Conservation (phyloP, 1,140 invertebrate genomes). For the Drosophila guanche region DNA sequence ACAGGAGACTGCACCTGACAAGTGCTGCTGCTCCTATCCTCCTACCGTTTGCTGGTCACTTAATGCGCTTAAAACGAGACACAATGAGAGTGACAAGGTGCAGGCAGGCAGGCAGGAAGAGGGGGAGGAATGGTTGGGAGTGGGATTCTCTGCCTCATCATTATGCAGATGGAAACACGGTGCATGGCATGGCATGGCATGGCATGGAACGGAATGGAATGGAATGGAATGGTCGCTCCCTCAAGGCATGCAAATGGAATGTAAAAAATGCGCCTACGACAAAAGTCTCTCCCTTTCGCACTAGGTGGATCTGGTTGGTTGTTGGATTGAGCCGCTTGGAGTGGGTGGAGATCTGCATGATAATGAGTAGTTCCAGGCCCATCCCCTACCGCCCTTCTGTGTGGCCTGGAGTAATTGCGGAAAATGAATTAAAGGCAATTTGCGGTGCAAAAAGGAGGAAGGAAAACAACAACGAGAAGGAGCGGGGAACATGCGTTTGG, state of each 20-base stretch:
- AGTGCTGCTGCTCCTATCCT: conserved; percentile 3
- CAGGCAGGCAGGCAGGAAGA: no score
- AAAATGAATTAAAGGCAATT: conserved; percentile 77
- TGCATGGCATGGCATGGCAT: no score
- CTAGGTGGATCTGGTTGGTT: background rate
- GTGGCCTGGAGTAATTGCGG: conserved; percentile 66
- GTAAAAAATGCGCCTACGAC: conserved; percentile 60
- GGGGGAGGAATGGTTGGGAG: background rate
- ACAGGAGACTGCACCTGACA: conserved; percentile 5
- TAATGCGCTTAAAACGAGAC: conserved; percentile 67
- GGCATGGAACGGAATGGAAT: no score
- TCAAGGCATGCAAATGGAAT: conserved; percentile 68
- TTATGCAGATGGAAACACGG: conserved; percentile 63
- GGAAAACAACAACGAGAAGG: background rate
- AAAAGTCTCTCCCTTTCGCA: conserved; percentile 19
- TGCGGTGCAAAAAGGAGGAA: conserved; percentile 34
- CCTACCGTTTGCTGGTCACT: conserved; percentile 32
- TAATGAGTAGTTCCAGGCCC: conserved; percentile 50
- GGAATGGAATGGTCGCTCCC: conserved; percentile 18
- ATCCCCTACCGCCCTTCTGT: conserved; percentile 4
- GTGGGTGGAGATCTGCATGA: conserved; percentile 45
- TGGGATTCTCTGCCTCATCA: conserved; percentile 41
- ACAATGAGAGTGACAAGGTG: conserved; percentile 25
- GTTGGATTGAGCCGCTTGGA: no score
- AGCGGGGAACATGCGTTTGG: background rate